Conservation (phyloP, 2,113 vertebrate genomes). For the Anguilla rostrata region DNA sequence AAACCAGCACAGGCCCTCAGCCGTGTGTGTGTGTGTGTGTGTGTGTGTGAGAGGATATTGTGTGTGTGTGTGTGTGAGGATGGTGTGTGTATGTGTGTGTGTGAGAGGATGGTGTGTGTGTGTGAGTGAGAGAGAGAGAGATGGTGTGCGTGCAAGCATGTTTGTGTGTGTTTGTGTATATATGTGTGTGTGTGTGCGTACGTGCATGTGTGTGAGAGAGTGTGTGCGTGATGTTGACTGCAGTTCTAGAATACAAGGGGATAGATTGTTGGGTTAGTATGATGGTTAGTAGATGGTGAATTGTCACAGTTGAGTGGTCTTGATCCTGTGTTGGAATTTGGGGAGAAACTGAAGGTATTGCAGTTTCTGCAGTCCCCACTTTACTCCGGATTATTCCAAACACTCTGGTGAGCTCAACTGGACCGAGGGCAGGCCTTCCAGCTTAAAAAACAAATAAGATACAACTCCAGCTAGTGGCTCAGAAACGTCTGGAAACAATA, state of each 20-base stretch:
- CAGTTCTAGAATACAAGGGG: not conserved
- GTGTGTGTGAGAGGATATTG: too few relatives aligned
- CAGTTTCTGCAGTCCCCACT: not conserved
- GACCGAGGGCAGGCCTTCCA: not conserved
- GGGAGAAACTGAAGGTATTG: not conserved
- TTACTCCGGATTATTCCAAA: not conserved
- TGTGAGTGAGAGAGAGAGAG: not conserved
- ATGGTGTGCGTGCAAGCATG: too few relatives aligned
- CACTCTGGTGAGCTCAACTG: not conserved
- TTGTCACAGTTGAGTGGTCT: not conserved
- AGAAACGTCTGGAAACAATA: conserved; percentile 16
- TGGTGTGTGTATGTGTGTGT: conserved; percentile 9
- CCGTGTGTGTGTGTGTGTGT: too few relatives aligned
- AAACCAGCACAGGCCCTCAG: conserved; percentile 62
- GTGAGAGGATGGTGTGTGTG: too few relatives aligned
- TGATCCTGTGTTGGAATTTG: not conserved
- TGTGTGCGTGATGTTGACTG: not conserved
- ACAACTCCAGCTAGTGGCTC: not conserved
- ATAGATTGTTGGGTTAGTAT: not conserved
- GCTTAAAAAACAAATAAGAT: not conserved
- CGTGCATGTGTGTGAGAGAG: not conserved
- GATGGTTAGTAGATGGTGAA: not conserved
- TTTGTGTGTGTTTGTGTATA: not conserved
- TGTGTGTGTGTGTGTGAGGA: too few relatives aligned
- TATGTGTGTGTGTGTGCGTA: too few relatives aligned